Evolutionary conservation across 2,113 vertebrate genomes (phyloP), one percentile per base, ranked within the genome.

Genomic region (Zosterops lateralis): DNA sequence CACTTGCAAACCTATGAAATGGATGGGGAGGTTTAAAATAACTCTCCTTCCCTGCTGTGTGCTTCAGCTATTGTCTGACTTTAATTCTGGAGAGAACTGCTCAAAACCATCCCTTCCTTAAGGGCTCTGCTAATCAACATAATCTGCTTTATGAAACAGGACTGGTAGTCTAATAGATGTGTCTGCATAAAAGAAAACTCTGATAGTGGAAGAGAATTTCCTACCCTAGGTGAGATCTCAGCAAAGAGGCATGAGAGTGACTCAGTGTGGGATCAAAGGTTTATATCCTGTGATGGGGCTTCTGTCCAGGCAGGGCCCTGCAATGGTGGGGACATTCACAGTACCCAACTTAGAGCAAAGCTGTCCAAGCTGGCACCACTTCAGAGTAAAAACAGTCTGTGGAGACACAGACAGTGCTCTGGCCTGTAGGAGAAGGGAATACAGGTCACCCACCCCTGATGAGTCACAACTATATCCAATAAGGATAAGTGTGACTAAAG

Each of bases 101-200:
- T 94, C 51, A 12, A 40, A 74, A 40, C 85, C 67, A 80, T 71
- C 45, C 44, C n/a, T 91, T 74, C 84, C 54, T 84, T 51, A 16
- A 84, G 77, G 77, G 65, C 88, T 88, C 28, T 54, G 34, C 72
- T 96, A 77, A 95, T 94, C 90, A 91, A 24, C 78, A 53, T 87
- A 50, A 86, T 90, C 58, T 90, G 47, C 84, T 91, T 72, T 50
- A 68, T 78, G 53, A 48, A 53, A 4, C 38, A 50, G 76, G 57
- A 68, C 91, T 87, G n/a, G 36, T 13, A 50, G 53, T 50, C 65
- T 67, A 36, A 89, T 28, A 42, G 65, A 65, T 81, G 83, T 84
- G 57, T 81, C 80, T 17, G 1, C 50, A 16, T n/a, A 14, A 82
- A 82, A 34, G 42, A 70, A 70, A 74, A 44, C 47, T 81, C 73